These are phyloP conservation scores for Leucopsar rothschildi DNA, from an alignment of 2,113 vertebrate genomes.

Conservation along the genomic window DNA sequence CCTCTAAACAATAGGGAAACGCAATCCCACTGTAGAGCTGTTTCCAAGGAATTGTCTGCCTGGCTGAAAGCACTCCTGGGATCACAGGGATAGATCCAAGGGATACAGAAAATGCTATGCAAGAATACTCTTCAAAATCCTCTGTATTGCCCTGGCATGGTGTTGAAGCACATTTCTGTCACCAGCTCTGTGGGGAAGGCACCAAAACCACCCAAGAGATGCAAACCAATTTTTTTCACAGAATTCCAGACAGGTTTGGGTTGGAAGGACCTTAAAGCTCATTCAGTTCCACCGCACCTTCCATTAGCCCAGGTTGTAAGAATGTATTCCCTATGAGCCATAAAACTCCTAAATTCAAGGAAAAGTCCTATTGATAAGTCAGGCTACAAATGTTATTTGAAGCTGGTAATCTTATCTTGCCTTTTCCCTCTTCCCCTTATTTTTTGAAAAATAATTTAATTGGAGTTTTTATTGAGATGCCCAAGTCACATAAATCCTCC, in stretches of 20 bases:
- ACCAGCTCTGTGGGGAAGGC: neutral
- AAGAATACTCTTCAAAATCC: neutral
- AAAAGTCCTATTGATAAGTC: neutral
- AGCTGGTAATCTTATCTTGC: neutral
- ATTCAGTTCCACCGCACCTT: neutral
- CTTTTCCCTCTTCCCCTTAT: rapidly evolving
- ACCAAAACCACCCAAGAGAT: neutral
- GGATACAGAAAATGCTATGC: neutral
- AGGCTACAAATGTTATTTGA: neutral
- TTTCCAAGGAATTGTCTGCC: neutral
- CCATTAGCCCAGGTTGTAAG: neutral
- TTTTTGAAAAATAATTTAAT: neutral
- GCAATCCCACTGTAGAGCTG: neutral
- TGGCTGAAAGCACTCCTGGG: neutral
- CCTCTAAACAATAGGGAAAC: neutral
- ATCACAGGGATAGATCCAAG: neutral
- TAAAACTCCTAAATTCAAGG: neutral
- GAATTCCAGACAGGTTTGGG: neutral
- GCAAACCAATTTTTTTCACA: neutral
- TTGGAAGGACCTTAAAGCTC: neutral
- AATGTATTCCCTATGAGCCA: neutral
- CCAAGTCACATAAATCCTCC: neutral
- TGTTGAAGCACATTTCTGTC: neutral
- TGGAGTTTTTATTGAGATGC: neutral
- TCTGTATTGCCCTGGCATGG: rapidly evolving